These are phyloP conservation scores for Pseudolaguvia tuberculata DNA, from an alignment of 2,113 vertebrate species.

Conservation along the genomic window DNA sequence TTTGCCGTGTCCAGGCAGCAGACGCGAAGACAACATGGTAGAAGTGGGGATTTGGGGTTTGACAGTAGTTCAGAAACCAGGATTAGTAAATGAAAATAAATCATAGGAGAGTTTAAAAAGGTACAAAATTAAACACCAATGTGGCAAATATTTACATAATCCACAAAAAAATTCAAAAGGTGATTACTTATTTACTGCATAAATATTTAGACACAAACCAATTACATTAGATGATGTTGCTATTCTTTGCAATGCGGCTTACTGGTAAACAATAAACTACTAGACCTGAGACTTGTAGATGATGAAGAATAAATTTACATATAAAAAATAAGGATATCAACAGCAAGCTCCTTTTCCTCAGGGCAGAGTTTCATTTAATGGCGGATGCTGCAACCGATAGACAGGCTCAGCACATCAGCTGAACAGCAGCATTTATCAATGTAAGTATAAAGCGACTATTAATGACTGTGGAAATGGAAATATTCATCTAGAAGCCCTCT, in stretches of 20 bases:
- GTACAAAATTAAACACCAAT: slow-evolving; percentile 21
- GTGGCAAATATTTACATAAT: slow-evolving; percentile 28
- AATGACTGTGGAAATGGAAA: slow-evolving; percentile 15
- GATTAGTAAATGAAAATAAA: background rate
- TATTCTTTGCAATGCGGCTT: background rate
- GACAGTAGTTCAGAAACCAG: slow-evolving; percentile 16
- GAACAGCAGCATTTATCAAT: slow-evolving; percentile 6
- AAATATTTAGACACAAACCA: slow-evolving; percentile 17
- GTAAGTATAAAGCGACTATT: slow-evolving; percentile 20
- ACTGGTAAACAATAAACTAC: background rate
- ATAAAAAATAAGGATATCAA: background rate
- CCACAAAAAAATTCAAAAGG: slow-evolving; percentile 9
- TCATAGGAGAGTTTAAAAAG: slow-evolving; percentile 12
- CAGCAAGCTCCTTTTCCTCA: slow-evolving; percentile 12
- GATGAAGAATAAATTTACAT: slow-evolving; percentile 6
- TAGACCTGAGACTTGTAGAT: slow-evolving; percentile 20
- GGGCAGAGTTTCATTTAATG: background rate
- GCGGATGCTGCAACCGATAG: background rate
- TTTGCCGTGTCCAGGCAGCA: slow-evolving; percentile 12
- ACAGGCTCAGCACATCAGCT: slow-evolving; percentile 18
- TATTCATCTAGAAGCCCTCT: slow-evolving; percentile 6
- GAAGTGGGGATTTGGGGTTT: background rate
- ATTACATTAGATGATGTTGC: slow-evolving; percentile 7
- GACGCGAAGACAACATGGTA: background rate
- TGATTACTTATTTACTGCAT: background rate